A percentile compares a stretch with the other conserved stretches of the same genome.
Conservation (phyloP, 1,140 invertebrate species). For the Polypedilum vanderplanki region DNA sequence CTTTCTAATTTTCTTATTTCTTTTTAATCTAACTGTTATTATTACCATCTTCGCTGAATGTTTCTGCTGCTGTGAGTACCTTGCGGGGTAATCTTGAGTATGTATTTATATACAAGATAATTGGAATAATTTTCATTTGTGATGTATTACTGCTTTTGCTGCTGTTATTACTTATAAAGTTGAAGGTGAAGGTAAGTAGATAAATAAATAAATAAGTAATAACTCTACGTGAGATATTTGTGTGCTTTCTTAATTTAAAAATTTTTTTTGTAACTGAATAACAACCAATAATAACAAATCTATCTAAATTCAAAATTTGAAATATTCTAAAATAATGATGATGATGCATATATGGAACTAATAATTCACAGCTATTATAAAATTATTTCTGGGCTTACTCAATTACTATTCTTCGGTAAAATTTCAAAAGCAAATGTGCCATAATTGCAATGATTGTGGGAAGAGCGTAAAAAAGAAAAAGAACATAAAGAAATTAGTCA, state of each 20-base stretch:
- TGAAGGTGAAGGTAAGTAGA: background rate
- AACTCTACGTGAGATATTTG: background rate
- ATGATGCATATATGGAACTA: background rate
- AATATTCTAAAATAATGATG: background rate
- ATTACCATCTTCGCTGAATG: background rate
- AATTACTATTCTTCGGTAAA: background rate
- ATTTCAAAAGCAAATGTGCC: slow-evolving; percentile 11
- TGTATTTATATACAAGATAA: background rate
- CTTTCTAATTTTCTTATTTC: background rate
- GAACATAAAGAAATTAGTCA: background rate
- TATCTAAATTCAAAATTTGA: background rate
- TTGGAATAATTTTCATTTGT: background rate
- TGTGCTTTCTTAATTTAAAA: too few species aligned
- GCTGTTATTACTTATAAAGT: background rate
- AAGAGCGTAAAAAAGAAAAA: background rate
- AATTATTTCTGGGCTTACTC: too few species aligned
- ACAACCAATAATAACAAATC: background rate
- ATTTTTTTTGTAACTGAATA: too few species aligned
- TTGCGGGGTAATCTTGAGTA: background rate
- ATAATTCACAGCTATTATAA: too few species aligned
- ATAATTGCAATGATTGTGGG: slow-evolving; percentile 1
- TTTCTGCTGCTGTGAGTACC: background rate
- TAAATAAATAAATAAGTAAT: background rate
- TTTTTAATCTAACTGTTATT: slow-evolving; percentile 16
- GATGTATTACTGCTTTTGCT: background rate